These are phyloP conservation scores for Gymnothorax javanicus DNA, from an alignment of 2,797 vertebrate species.

Conservation along the genomic window DNA sequence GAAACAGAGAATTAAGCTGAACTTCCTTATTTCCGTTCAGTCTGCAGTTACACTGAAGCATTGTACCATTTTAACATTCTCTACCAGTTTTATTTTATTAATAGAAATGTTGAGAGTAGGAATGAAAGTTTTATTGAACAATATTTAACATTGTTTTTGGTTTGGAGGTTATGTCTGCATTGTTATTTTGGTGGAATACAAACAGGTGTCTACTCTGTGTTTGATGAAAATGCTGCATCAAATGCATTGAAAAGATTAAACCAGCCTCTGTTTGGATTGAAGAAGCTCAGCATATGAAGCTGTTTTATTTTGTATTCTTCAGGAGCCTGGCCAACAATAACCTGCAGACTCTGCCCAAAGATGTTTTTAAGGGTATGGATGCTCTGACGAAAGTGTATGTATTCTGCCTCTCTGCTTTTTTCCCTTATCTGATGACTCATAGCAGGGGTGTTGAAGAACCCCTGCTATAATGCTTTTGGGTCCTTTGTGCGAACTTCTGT, in stretches of 20 bases:
- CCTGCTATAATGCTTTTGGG: neutral
- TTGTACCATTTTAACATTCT: neutral
- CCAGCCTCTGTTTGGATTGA: neutral
- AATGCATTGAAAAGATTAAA: neutral
- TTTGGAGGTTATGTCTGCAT: neutral
- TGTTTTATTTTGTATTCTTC: slow-evolving; percentile 51
- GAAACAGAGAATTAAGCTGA: neutral
- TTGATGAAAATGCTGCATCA: neutral
- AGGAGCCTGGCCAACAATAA: slow-evolving; percentile 98
- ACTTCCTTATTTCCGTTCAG: neutral
- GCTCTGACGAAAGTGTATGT: slow-evolving; percentile 97
- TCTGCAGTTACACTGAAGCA: neutral
- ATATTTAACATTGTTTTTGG: neutral
- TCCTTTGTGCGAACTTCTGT: neutral
- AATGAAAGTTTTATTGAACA: neutral
- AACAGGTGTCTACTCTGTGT: neutral
- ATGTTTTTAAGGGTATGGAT: slow-evolving; percentile 94
- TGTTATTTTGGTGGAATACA: neutral
- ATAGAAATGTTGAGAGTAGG: neutral
- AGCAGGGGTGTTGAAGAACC: neutral
- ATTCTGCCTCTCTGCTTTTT: neutral
- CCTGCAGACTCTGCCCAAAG: slow-evolving; percentile 90
- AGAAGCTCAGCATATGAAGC: neutral
- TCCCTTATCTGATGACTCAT: neutral
- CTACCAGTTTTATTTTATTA: neutral